Conservation (phyloP, 2,113 vertebrate species). For the Urocolius indicus region DNA sequence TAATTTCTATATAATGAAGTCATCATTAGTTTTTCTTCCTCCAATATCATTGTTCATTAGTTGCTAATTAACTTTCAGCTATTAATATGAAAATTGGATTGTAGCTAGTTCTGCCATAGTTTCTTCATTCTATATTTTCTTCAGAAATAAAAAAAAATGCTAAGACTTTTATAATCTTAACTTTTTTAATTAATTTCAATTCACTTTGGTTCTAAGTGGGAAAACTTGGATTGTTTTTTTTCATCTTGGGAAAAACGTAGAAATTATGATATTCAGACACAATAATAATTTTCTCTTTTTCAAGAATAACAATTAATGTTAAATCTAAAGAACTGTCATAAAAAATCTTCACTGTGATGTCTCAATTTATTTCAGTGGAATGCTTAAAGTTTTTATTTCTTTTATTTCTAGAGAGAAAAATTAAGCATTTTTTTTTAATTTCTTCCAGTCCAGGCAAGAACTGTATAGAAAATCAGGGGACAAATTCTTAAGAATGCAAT, state of each 20-base stretch:
- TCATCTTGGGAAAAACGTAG: not conserved
- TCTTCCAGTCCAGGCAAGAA: not conserved
- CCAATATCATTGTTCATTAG: not conserved
- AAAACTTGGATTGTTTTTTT: not conserved
- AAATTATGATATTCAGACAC: not conserved
- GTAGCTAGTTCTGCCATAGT: rapidly evolving
- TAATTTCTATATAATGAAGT: not conserved
- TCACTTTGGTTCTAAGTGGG: not conserved
- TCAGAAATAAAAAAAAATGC: not conserved
- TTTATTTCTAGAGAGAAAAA: not conserved
- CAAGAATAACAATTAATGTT: not conserved
- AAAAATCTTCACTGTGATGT: not conserved
- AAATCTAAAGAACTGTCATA: not conserved
- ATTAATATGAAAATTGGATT: not conserved
- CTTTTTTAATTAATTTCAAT: not conserved
- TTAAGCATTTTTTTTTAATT: rapidly evolving
- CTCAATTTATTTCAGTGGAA: not conserved
- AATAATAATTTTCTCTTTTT: not conserved
- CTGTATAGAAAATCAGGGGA: not conserved
- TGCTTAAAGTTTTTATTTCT: not conserved
- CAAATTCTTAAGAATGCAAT: not conserved
- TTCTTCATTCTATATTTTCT: not conserved
- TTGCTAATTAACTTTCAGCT: not conserved
- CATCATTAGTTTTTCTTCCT: not conserved
- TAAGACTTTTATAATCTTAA: not conserved